Evolutionary conservation across 37 sponge, comb jelly and placozoan genomes (phyloP), one percentile per base, ranked within the genome.

Genomic region (Mnemiopsis leidyi): DNA sequence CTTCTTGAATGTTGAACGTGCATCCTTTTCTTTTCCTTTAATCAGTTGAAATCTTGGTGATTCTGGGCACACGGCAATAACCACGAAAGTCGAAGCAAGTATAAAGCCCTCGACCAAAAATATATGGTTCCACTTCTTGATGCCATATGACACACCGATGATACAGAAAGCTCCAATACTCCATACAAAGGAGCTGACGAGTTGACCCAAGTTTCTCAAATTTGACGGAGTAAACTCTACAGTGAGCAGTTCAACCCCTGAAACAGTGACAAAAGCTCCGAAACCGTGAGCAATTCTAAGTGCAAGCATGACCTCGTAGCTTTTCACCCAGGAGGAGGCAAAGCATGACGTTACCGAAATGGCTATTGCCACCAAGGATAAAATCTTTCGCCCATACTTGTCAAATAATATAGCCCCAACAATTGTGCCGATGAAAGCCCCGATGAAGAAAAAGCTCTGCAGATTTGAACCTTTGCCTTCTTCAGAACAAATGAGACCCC

Each of bases 31-130:
- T 21, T 32, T 32, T 32, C 82, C 82, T 29, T 35, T 79, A 13
- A 79, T 29, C 2, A 79, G 37, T 35, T 36, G 82, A 29, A 79
- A 79, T 79, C 82, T 79, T 23, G 82, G 82, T 32, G 82, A 79
- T 36, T 79, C 82, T 18, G 82, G 82, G 21, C 1, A 30, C 3
- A 79, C 5, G 20, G 34, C 2, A 9, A 79, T 2, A 13, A 33
- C 5, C 7, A 35, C 21, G 35, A 2, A 5, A 2, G 82, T 79
- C 1, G 21, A 13, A 79, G 3, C 7, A 5, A 7, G 3, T 7
- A 79, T 9, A 23, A 3, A 23, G 21, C 30, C 82, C 37, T 32
- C 5, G 1, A 79, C 21, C 21, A 79, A 29, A 36, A 79, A 34
- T 16, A 79, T 79, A 33, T 79, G 37, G 1, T 29, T 16, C 82